Evolutionary conservation across 2,113 vertebrate genomes (phyloP), one percentile per base, ranked within the genome.

Genomic region (Corythaixoides concolor): DNA sequence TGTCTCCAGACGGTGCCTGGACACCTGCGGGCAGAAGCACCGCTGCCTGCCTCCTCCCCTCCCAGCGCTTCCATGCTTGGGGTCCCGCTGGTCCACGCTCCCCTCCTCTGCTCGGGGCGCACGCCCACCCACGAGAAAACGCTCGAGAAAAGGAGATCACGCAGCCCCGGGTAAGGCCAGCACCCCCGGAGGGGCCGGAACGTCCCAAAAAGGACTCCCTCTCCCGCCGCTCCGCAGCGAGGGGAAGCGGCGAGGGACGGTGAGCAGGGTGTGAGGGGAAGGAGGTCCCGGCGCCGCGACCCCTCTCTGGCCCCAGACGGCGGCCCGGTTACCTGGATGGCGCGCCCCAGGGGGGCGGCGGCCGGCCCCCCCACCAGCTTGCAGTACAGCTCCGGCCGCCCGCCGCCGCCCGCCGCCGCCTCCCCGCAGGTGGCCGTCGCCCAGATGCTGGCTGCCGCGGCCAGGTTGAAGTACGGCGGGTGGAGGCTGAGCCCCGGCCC

Each of bases 401-500:
- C 97, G n/a, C 52, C 67, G 62, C 97, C 98, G 14, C 49, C 52
- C 30, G 30, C 56, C 37, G 97, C 98, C 84, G 98, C 98, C 97
- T 99, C 98, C 2, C 99, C 99, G 97, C 99, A 99, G 95, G 99
- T 99, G 92, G 99, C 99, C 4, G 98, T 98, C 14, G 99, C 98
- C 84, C 98, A 97, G 89, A 99, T 98, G 53, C 59, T 64, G 21
- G 99, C 97, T 3, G 97, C 96, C 47, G 98, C 93, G 0, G 99
- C 99, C 96, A 99, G 97, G 97, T 99, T 99, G 97, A 99, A 99
- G 94, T 99, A 99, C 52, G 99, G 98, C 12, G 99, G 99, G 69
- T 97, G 98, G 66, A 99, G 97, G 93, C 98, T 98, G 95, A 98
- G 98, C 56, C 96, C 97, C 87, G 8, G 73, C 82, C 53, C 47